phyloP scores from a whole-genome alignment of 2,797 vertebrate species.

The Diceros bicornis region DNA sequence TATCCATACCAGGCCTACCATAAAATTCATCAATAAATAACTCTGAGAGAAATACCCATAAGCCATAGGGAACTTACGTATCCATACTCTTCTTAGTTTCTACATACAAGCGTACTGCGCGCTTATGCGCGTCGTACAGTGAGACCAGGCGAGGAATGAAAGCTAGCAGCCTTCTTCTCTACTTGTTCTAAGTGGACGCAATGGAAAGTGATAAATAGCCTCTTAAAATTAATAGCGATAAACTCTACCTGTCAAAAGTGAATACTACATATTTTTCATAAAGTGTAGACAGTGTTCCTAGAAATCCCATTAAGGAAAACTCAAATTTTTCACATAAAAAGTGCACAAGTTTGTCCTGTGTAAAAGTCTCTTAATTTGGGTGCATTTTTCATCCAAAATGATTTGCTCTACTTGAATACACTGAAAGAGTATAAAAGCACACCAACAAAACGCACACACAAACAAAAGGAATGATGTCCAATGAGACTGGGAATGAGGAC shows the following conservation, averaged over 20 bases:
- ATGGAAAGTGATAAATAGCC: conserved; percentile 75
- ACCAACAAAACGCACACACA: conserved; percentile 76
- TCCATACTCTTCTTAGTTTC: conserved; percentile 54
- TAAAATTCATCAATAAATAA: conserved; percentile 83
- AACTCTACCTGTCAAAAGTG: conserved; percentile 35
- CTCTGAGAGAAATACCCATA: conserved; percentile 69
- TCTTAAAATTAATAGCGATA: conserved; percentile 36
- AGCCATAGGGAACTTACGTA: conserved; percentile 60
- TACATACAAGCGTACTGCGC: conserved; percentile 73
- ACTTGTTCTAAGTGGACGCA: conserved; percentile 65
- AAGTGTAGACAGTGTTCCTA: conserved; percentile 28
- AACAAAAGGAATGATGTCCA: conserved; percentile 64
- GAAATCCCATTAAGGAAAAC: not conserved
- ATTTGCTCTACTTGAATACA: conserved; percentile 80
- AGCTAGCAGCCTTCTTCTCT: conserved; percentile 76
- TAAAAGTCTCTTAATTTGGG: conserved; percentile 76
- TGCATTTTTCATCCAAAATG: conserved; percentile 74
- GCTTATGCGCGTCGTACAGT: not conserved
- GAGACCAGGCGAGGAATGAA: conserved; percentile 58
- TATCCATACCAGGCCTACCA: conserved; percentile 7
- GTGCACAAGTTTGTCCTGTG: conserved; percentile 77
- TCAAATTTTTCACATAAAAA: conserved; percentile 43
- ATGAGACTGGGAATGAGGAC: conserved; percentile 67
- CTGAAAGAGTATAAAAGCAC: conserved; percentile 82
- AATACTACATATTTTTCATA: not conserved